Percentiles rank a stretch among this genome's conserved stretches.
These are phyloP conservation scores for Pachycephus smyrnensis DNA, from an alignment of 2,888 invertebrate genomes.

Conservation along the genomic window DNA sequence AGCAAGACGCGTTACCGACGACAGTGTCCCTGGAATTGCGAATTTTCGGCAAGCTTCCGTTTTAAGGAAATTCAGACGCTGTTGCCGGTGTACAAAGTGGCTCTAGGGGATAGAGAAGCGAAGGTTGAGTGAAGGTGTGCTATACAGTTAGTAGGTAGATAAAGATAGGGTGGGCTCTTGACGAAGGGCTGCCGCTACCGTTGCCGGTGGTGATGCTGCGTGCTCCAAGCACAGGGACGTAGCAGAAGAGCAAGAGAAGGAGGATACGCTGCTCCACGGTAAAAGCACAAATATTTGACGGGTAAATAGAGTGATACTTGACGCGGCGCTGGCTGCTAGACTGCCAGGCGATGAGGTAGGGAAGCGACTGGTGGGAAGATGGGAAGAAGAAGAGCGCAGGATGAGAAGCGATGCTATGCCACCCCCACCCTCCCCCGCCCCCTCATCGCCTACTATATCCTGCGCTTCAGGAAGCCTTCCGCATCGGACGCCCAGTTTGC, in stretches of 20 bases:
- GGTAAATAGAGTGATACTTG: conserved; percentile 67
- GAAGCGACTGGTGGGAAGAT: neutral
- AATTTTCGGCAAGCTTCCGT: conserved; percentile 65
- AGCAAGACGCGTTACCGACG: no score
- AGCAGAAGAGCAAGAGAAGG: conserved; percentile 38
- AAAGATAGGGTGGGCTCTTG: conserved; percentile 4
- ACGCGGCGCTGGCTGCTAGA: conserved; percentile 55
- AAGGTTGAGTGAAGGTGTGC: conserved; percentile 7
- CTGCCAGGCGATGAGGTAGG: conserved; percentile 22
- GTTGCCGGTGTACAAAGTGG: conserved; percentile 64
- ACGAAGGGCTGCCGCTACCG: no score
- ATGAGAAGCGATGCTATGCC: conserved; percentile 24
- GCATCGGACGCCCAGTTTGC: conserved; percentile 52
- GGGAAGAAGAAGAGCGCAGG: conserved; percentile 23
- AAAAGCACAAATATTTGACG: conserved; percentile 67
- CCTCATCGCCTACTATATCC: neutral
- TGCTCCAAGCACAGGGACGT: conserved; percentile 5
- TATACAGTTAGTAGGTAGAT: conserved; percentile 9
- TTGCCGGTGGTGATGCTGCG: no score
- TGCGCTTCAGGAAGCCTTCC: conserved; percentile 50
- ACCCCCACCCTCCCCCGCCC: no score
- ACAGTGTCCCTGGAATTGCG: conserved; percentile 52
- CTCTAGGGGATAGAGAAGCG: conserved; percentile 54
- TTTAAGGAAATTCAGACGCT: conserved; percentile 60
- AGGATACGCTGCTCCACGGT: conserved; percentile 60